These are phyloP conservation scores for Brevipalpus yothersi DNA, from an alignment of 1,140 invertebrate genomes.

Conservation along the genomic window DNA sequence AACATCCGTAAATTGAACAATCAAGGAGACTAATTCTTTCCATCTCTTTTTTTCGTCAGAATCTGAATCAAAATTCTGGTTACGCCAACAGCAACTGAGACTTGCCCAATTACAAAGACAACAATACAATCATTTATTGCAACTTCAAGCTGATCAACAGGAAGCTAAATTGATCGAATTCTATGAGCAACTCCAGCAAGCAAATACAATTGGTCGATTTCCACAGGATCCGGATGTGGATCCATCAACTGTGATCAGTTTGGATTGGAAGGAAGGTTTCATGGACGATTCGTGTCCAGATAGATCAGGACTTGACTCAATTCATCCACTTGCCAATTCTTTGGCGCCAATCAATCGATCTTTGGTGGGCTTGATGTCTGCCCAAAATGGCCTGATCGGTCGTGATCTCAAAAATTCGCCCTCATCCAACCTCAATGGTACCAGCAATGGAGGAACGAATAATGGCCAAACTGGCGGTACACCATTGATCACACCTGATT, in stretches of 20 bases:
- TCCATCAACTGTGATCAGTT: neutral
- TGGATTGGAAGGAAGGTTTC: constrained; percentile 1
- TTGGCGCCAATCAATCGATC: neutral
- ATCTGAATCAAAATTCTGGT: neutral
- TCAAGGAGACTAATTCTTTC: too few relatives aligned
- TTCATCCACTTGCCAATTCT: neutral
- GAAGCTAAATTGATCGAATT: neutral
- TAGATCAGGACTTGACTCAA: neutral
- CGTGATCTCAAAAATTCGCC: neutral
- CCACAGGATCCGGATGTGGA: neutral
- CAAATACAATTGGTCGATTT: neutral
- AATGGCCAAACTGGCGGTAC: neutral
- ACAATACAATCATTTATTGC: neutral
- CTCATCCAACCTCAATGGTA: neutral
- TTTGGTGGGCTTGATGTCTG: neutral
- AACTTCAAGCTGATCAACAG: neutral
- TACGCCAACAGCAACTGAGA: neutral
- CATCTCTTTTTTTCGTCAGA: too few relatives aligned
- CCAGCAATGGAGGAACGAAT: neutral
- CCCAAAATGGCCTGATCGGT: neutral
- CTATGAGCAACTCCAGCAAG: neutral
- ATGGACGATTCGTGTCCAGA: neutral
- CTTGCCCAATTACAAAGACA: neutral
- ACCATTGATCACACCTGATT: neutral
- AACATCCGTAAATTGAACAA: too few relatives aligned